phyloP scores from a whole-genome alignment of 2,113 vertebrate species.

The Crotalus tigris region DNA sequence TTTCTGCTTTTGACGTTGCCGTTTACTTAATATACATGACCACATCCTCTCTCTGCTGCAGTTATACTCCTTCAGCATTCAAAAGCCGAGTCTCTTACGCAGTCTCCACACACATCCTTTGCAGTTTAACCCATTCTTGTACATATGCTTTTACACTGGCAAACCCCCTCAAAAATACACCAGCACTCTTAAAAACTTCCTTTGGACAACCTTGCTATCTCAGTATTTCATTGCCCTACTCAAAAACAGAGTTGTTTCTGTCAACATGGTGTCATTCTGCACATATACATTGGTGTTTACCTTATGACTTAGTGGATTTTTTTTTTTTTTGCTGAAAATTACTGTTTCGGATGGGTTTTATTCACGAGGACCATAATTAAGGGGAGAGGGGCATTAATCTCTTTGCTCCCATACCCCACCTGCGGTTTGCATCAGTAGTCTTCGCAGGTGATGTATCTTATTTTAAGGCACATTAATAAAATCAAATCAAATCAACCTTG shows the following conservation, averaged over 20 bases:
- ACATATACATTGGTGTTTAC: neutral
- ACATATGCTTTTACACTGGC: neutral
- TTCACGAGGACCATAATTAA: neutral
- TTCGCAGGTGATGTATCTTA: neutral
- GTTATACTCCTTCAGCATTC: neutral
- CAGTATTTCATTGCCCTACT: neutral
- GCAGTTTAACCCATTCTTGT: neutral
- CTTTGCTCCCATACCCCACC: neutral
- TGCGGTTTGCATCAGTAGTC: neutral
- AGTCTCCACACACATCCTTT: neutral
- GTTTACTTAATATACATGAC: slow-evolving; percentile 2
- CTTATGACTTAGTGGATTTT: neutral
- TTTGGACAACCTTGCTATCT: neutral
- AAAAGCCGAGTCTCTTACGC: neutral
- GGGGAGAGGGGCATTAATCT: neutral
- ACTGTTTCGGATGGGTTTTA: neutral
- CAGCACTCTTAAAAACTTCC: neutral
- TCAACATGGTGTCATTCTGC: neutral
- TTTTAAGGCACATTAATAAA: neutral
- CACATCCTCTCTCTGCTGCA: slow-evolving; percentile 9
- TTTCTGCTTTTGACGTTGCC: slow-evolving; percentile 16
- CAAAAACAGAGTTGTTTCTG: neutral
- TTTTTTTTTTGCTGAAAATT: neutral
- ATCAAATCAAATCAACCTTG: too few species aligned
- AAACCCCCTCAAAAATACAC: neutral